Evolutionary conservation across 2,888 invertebrate genomes (phyloP).

Genomic region (Eupelmus urozonus): DNA sequence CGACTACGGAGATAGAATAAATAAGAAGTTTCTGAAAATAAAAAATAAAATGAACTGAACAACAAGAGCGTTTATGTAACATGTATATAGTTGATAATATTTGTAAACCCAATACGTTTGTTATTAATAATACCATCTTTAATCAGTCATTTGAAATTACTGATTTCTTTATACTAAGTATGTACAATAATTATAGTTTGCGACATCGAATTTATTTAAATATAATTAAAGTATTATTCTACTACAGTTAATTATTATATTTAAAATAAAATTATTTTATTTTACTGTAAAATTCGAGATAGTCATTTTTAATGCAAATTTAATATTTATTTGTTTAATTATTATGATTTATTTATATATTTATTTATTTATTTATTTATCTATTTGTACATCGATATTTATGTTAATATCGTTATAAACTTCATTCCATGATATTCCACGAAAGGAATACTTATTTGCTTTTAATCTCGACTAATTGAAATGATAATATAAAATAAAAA

Average conservation of each 20-base stretch:
- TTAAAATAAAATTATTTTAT: neutral
- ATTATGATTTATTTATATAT: slow-evolving; percentile 1
- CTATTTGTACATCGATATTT: neutral
- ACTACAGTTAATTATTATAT: too few species aligned
- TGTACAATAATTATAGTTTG: neutral
- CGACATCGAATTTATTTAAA: neutral
- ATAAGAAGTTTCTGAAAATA: slow-evolving; percentile 20
- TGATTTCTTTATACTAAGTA: slow-evolving; percentile 7
- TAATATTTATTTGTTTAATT: neutral
- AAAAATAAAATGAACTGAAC: slow-evolving; percentile 43
- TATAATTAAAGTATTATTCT: neutral
- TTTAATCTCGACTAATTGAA: neutral
- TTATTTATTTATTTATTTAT: slow-evolving; percentile 3
- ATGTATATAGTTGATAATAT: slow-evolving; percentile 57
- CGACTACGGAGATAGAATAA: slow-evolving; percentile 38
- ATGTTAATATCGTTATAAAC: too few species aligned
- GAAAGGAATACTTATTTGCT: neutral
- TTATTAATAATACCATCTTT: slow-evolving; percentile 49
- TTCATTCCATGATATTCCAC: neutral
- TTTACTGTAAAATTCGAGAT: neutral
- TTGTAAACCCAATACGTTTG: slow-evolving; percentile 55
- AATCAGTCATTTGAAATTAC: slow-evolving; percentile 40
- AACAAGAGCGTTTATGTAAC: slow-evolving; percentile 44
- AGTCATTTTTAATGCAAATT: too few species aligned
- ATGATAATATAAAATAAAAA: neutral